These are phyloP conservation scores for Lordiphosa clarofinis DNA, from an alignment of 1,140 invertebrate genomes.

Conservation along the genomic window DNA sequence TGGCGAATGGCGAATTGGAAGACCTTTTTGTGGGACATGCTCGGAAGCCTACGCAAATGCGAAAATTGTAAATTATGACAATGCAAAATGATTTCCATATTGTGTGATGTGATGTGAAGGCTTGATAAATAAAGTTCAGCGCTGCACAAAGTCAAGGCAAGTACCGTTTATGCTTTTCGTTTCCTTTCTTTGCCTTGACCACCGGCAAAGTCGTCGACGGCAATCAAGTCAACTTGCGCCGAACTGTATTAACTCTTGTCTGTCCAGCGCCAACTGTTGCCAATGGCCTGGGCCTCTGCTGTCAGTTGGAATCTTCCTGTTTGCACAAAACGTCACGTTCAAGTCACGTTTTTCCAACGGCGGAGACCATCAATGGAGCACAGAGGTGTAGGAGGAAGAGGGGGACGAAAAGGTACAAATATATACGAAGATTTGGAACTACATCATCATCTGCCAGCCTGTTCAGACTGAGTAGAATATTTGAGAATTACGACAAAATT, in stretches of 20 bases:
- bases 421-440: no score
- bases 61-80: slow-evolving; percentile 75
- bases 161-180: slow-evolving; percentile 12
- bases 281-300: slow-evolving; percentile 25
- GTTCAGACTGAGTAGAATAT: no score
- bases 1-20: not conserved
- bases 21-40: slow-evolving; percentile 4
- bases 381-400: slow-evolving; percentile 26
- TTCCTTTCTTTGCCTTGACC: slow-evolving; percentile 64
- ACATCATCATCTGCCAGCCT: no score
- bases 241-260: slow-evolving; percentile 74
- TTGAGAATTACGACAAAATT: no score
- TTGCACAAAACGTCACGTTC: slow-evolving; percentile 76
- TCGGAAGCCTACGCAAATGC: slow-evolving; percentile 51
- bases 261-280: slow-evolving; percentile 56
- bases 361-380: slow-evolving; percentile 41
- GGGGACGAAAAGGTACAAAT: not conserved
- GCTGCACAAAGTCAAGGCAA: slow-evolving; percentile 60
- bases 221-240: slow-evolving; percentile 68
- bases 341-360: slow-evolving; percentile 70
- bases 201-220: slow-evolving; percentile 51
- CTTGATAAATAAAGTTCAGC: slow-evolving; percentile 61
- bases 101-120: slow-evolving; percentile 64
- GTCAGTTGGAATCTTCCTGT: slow-evolving; percentile 76
- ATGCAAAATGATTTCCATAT: slow-evolving; percentile 75